These are phyloP conservation scores for Glaucomys volans DNA, from an alignment of 2,113 vertebrate species.

Conservation along the genomic window DNA sequence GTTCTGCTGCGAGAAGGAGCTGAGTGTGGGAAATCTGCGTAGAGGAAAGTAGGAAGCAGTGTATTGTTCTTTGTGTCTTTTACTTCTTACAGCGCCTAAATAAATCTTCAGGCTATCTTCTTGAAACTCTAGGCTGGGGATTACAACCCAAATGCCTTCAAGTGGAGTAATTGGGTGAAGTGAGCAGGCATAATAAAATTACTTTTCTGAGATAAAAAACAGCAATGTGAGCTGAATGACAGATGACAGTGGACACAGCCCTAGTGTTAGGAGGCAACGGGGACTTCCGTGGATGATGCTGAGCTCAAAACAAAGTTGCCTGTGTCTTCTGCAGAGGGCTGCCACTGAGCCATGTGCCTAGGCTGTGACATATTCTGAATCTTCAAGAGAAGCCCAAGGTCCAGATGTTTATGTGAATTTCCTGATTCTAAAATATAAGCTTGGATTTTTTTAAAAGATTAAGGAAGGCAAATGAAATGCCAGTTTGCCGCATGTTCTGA, in stretches of 20 bases:
- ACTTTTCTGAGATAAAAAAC: conserved; percentile 31
- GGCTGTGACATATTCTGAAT: not conserved
- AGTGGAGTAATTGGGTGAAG: conserved; percentile 61
- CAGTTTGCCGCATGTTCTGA: not conserved
- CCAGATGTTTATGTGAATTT: not conserved
- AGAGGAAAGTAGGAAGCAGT: not conserved
- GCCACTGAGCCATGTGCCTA: not conserved
- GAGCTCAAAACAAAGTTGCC: not conserved
- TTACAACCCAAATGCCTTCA: conserved; percentile 64
- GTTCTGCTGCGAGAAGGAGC: not conserved
- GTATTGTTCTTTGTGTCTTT: conserved; percentile 9
- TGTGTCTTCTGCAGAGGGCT: not conserved
- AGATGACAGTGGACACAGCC: not conserved
- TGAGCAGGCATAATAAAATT: conserved; percentile 53
- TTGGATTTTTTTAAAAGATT: not conserved
- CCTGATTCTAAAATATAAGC: not conserved
- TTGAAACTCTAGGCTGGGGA: conserved; percentile 58
- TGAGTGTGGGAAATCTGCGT: not conserved
- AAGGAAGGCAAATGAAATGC: not conserved
- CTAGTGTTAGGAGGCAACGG: conserved; percentile 9
- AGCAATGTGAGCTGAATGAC: not conserved
- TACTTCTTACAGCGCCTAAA: not conserved
- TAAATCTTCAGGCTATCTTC: conserved; percentile 58
- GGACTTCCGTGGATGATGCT: not conserved
- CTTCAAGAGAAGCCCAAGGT: not conserved